phyloP scores from a whole-genome alignment of 2,113 vertebrate species.

The Peromyscus californicus region DNA sequence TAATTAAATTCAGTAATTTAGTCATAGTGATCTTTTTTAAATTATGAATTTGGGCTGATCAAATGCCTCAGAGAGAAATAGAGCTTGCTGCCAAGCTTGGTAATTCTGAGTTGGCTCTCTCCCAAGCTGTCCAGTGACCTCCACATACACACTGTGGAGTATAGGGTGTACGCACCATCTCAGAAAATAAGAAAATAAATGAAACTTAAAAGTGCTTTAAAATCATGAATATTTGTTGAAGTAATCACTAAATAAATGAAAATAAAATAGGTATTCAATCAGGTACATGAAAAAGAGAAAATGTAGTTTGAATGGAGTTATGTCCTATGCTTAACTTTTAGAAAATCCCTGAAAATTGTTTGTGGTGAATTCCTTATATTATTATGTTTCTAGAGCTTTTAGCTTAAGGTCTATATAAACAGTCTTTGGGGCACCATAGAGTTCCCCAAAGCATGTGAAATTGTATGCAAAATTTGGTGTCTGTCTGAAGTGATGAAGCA shows the following conservation, averaged over 20 bases:
- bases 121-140: background rate
- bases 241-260: background rate
- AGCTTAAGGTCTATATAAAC: background rate
- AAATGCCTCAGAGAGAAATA: background rate
- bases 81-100: background rate
- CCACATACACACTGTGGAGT: background rate
- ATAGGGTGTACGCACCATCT: background rate
- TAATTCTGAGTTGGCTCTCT: background rate
- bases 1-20: constrained; percentile 35
- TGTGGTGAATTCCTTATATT: background rate
- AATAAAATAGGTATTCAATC: background rate
- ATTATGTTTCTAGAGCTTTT: background rate
- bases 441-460: background rate
- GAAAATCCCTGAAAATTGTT: background rate
- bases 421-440: background rate
- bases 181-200: background rate
- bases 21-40: background rate
- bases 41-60: background rate
- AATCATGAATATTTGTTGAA: background rate
- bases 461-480: background rate
- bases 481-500: background rate
- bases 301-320: background rate
- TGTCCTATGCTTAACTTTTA: background rate
- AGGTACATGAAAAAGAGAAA: background rate
- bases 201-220: background rate